A percentile compares a stretch with the other conserved stretches of the same genome.
phyloP scores from a whole-genome alignment of 2,888 invertebrate genomes.

The Ctena decussata region DNA sequence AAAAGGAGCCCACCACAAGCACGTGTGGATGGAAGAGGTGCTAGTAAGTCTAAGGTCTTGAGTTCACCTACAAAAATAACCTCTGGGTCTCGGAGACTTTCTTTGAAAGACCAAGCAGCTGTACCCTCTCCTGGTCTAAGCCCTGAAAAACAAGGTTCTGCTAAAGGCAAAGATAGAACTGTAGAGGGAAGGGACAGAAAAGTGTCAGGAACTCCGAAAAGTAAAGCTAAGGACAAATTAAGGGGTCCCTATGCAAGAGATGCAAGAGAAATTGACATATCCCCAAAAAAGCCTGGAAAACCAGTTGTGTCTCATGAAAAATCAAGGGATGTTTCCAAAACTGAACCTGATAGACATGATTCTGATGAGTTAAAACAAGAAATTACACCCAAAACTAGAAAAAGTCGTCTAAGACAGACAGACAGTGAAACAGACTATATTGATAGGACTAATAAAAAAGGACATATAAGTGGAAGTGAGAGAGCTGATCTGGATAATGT shows the following conservation, averaged over 20 bases:
- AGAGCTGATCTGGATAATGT: conserved; percentile 29
- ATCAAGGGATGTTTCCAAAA: not conserved
- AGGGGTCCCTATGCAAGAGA: not conserved
- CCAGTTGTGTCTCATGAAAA: not conserved
- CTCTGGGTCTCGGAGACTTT: not conserved
- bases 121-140: not conserved
- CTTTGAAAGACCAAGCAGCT: not conserved
- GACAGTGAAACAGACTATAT: not conserved
- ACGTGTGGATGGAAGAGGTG: too few relatives aligned
- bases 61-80: not conserved
- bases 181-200: not conserved
- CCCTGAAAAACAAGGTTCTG: not conserved
- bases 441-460: not conserved
- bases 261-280: not conserved
- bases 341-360: not conserved
- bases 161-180: not conserved
- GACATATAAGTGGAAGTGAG: not conserved
- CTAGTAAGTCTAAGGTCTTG: not conserved
- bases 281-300: not conserved
- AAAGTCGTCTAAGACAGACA: not conserved
- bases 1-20: not conserved
- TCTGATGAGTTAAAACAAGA: not conserved
- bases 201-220: not conserved
- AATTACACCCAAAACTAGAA: not conserved
- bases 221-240: not conserved